Base-by-base conservation (phyloP, 2,113 vertebrate species). In the Conger conger region DNA sequence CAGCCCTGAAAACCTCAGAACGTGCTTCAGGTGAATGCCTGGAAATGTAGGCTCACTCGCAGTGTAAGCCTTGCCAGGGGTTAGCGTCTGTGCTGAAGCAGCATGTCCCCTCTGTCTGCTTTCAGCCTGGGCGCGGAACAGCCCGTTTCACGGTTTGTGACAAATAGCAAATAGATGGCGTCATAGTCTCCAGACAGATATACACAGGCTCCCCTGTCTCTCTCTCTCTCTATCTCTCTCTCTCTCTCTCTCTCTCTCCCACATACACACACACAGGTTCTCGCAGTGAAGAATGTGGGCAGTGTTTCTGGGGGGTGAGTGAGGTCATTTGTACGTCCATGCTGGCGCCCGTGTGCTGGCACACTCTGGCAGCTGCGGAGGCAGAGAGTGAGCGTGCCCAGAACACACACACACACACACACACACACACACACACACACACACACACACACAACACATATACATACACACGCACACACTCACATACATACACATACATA, bases 301-400 rank as follows among this genome's bases (percentile, higher is more conserved):
- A 76, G 35, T 63, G 83, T 84, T 42, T 79, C 35, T 7, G 27
- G 68, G 68, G 68, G 20, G 76, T 36, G 83, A 27, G 83, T 84
- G 83, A 84, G 79, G 83, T 84, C 83, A 87, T 84, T 42, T 54
- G 80, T 82, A 53, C 73, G 81, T 76, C 45, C 84, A 76, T 57
- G 81, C 73, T 87, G 86, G 86, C 86, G 86, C 86, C 86, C 81
- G 82, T 60, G 17, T 37, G 85, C 82, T 54, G 57, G 35, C 76
- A 27, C 50, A 53, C 83, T n/a, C 78, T 79, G 77, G 13, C 53
- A 84, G 27, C 57, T 36, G 23, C 53, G 16, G 76, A 36, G 13
- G 23, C n/a, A 37, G 77, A 80, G 63, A 80, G 83, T 60, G 79
- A 84, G 80, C 77, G 80, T 36, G 77, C 23, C 53, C 83, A 42